Conservation (phyloP, 1,140 invertebrate species). For the Epicauta chinensis region DNA sequence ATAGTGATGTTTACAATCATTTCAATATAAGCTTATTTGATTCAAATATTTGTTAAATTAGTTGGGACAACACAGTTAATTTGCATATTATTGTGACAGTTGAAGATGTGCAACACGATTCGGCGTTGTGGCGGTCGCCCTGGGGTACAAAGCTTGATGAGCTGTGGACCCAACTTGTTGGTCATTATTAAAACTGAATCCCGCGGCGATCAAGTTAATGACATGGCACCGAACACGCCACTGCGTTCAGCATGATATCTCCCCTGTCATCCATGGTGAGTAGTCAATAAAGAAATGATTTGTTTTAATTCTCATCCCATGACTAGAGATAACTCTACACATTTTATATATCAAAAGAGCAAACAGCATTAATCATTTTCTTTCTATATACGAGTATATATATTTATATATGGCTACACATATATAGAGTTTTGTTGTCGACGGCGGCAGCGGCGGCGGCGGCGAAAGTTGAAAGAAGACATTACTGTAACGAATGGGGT, state of each 20-base stretch:
- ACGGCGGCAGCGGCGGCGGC: conserved; percentile 5
- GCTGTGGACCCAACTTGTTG: conserved; percentile 6
- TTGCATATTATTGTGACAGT: too few relatives aligned
- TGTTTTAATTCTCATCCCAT: conserved; percentile 14
- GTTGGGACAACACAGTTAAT: too few relatives aligned
- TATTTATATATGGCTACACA: too few relatives aligned
- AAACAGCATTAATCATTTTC: too few relatives aligned
- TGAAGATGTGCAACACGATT: too few relatives aligned
- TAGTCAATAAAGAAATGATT: conserved; percentile 20
- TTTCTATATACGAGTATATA: too few relatives aligned
- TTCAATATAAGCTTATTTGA: too few relatives aligned
- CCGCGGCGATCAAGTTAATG: conserved; percentile 10
- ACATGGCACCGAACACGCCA: conserved; percentile 15
- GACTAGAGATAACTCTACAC: conserved; percentile 13
- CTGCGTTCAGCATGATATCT: not conserved
- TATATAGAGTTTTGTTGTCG: too few relatives aligned
- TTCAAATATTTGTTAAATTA: too few relatives aligned
- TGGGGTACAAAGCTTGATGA: not conserved
- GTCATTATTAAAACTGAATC: conserved; percentile 10
- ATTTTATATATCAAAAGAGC: too few relatives aligned
- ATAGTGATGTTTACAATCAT: too few relatives aligned
- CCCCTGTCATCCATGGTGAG: conserved; percentile 5
- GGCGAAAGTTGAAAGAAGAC: conserved; percentile 41
- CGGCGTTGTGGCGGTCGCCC: not conserved
- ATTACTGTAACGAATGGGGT: conserved; percentile 41